Base-by-base conservation (phyloP, 2,888 invertebrate species). In the Imbricaverruca yamaguchii region DNA sequence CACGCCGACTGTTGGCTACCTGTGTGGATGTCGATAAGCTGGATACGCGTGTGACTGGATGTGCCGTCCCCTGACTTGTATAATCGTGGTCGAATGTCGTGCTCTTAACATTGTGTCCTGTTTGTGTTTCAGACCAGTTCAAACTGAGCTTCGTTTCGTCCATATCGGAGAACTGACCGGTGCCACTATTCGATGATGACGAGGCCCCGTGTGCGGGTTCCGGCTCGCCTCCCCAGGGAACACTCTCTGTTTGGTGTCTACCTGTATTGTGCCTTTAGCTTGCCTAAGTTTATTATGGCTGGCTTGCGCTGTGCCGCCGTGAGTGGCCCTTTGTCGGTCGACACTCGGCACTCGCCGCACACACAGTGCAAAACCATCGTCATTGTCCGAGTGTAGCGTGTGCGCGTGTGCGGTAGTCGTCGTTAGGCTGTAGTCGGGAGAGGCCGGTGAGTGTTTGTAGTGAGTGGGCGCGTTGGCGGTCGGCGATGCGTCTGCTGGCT, bases 361-460 rank as follows among this genome's bases (percentile, higher is more conserved):
- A 23, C 39, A 9, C 74, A 74, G 74, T 74, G 74, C 74, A 74
- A 74, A 74, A 55, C 74, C 74, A 74, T 74, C 55, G 74, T 74
- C 53, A 74, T 74, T 74, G 74, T 74, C 23, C 21, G 74, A 55
- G 74, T 74, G 74, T 74, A 53, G 55, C 69, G 39, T 69, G 39
- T 69, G 15, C 39, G 39, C 39, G 69, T 67, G 6, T 11, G 65
- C 23, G 23, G 23, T 39, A 39, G 39, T 39, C 39, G 39, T 39
- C 39, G 39, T 39, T 39, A 39, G 39, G 39, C 39, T 39, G 59
- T 59, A 59, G 59, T 59, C 7, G 59, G 59, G 59, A 11, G 11
- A 59, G 59, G 12, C 59, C 59, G 11, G 59, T 0, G 59, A 59
- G 59, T 59, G 39, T 69, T 18, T 39, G 74, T 74, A 65, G 65